A percentile compares a stretch with the other conserved stretches of the same genome.
Conservation (phyloP, 2,888 invertebrate species). For the Aspidiotus rigidus region DNA sequence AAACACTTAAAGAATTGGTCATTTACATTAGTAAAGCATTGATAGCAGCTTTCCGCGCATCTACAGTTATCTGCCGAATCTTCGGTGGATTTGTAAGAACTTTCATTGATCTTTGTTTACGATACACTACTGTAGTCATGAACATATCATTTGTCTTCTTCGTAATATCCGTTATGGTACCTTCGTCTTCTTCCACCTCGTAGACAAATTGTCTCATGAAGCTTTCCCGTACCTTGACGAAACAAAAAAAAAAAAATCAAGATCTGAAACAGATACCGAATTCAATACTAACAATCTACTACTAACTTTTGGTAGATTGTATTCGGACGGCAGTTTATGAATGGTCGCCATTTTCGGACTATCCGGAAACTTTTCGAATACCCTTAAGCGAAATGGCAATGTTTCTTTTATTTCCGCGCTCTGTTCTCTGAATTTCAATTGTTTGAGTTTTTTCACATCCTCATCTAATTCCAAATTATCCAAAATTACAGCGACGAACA, state of each 20-base stretch:
- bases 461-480: slow-evolving; percentile 99
- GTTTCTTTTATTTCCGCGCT: slow-evolving; percentile 97
- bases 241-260: not conserved
- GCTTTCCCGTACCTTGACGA: slow-evolving; percentile 75
- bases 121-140: slow-evolving; percentile 49
- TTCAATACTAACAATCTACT: not conserved
- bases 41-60: slow-evolving; percentile 70
- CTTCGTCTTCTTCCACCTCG: slow-evolving; percentile 75
- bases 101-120: slow-evolving; percentile 73
- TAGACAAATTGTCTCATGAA: slow-evolving; percentile 97
- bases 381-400: slow-evolving; percentile 83
- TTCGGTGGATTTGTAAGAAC: slow-evolving; percentile 73
- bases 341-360: slow-evolving; percentile 96
- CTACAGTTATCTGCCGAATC: slow-evolving; percentile 68
- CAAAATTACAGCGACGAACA: slow-evolving; percentile 99
- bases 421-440: slow-evolving; percentile 91
- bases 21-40: slow-evolving; percentile 74
- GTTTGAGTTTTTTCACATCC: slow-evolving; percentile 97
- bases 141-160: slow-evolving; percentile 51
- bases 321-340: slow-evolving; percentile 87
- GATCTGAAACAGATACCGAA: not conserved
- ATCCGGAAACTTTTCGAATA: slow-evolving; percentile 97
- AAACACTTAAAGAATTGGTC: not conserved
- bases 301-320: slow-evolving; percentile 72
- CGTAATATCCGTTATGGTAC: slow-evolving; percentile 46